A percentile compares a stretch with the other conserved stretches of the same genome.
phyloP scores from a whole-genome alignment of 2,797 vertebrate genomes.

The Anabas testudineus region DNA sequence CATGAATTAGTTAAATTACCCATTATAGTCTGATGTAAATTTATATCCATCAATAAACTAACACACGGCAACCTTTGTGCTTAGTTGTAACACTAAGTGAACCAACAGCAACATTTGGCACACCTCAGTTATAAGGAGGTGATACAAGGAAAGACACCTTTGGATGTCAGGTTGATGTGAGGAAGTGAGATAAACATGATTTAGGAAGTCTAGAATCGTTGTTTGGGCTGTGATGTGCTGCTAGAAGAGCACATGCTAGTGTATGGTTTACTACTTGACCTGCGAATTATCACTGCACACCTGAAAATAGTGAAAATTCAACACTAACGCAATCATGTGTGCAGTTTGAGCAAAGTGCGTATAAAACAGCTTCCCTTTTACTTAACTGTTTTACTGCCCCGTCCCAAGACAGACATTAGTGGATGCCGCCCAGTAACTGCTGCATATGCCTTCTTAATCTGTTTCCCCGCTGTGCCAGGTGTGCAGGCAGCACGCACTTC shows the following conservation, averaged over 20 bases:
- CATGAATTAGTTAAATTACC: conserved; percentile 38
- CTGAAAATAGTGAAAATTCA: neutral
- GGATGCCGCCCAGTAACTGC: conserved; percentile 64
- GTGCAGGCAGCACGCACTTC: conserved; percentile 68
- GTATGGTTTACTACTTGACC: neutral
- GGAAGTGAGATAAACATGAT: conserved; percentile 12
- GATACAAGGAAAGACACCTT: neutral
- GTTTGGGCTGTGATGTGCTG: neutral
- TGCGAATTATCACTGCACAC: neutral
- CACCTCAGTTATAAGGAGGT: neutral
- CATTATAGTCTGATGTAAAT: neutral
- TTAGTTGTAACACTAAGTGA: conserved; percentile 4
- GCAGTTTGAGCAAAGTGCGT: conserved; percentile 21
- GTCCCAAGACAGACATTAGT: conserved; percentile 73
- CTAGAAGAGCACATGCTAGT: neutral
- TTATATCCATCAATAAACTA: too few relatives aligned
- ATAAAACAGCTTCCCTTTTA: conserved; percentile 54
- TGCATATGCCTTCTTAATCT: conserved; percentile 79
- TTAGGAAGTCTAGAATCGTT: neutral
- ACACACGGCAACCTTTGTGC: conserved; percentile 1
- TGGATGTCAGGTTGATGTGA: conserved; percentile 10
- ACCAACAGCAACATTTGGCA: conserved; percentile 17
- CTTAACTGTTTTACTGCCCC: conserved; percentile 69
- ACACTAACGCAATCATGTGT: neutral
- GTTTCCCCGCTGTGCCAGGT: conserved; percentile 78